Conservation (phyloP, 2,113 vertebrate genomes). For the Uria lomvia region DNA sequence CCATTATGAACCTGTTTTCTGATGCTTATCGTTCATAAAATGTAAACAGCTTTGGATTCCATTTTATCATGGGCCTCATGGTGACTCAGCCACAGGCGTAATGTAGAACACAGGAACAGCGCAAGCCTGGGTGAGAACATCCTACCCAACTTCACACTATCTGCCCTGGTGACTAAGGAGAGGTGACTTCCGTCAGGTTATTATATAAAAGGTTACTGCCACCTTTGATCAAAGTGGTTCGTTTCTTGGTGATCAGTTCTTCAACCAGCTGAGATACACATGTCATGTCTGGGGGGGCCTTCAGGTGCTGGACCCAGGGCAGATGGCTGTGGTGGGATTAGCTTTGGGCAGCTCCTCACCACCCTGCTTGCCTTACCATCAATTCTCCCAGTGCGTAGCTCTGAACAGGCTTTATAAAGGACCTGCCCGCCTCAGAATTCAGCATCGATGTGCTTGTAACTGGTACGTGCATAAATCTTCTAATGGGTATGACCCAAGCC, state of each 20-base stretch:
- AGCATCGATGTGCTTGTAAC: neutral
- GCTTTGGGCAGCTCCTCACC: neutral
- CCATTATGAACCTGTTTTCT: neutral
- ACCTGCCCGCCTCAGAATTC: neutral
- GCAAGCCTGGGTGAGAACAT: neutral
- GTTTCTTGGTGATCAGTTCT: neutral
- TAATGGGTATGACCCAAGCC: neutral
- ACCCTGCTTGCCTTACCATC: neutral
- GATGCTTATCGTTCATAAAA: neutral
- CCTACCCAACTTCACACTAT: neutral
- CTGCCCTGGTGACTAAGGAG: fast-evolving
- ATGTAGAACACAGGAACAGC: fast-evolving
- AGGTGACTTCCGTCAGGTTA: neutral
- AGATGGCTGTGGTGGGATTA: neutral
- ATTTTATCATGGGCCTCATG: neutral
- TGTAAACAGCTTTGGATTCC: neutral
- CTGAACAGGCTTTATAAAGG: neutral
- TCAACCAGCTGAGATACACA: neutral
- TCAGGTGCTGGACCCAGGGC: neutral
- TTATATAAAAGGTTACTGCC: neutral
- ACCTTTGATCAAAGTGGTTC: neutral
- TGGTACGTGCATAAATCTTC: neutral
- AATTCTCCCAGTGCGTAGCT: neutral
- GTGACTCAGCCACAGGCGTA: neutral
- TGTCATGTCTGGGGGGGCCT: neutral